Percentiles rank a stretch among this genome's conserved stretches.
Conservation (phyloP, 1,140 invertebrate genomes). For the Cheumatopsyche charites region DNA sequence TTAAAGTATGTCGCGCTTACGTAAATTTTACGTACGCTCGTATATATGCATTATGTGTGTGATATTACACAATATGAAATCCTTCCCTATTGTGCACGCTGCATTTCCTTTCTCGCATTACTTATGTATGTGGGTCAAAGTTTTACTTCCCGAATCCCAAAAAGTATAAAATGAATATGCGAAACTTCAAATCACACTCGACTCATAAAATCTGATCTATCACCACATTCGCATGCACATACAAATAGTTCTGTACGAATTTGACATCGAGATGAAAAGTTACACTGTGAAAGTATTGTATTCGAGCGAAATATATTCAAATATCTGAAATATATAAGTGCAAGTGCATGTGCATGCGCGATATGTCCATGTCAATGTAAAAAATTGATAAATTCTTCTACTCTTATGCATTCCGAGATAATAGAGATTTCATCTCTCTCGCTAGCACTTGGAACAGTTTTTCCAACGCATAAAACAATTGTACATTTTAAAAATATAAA, state of each 20-base stretch:
- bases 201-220: too few relatives aligned
- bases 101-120: constrained; percentile 10
- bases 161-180: background rate
- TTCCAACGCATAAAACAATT: constrained; percentile 18
- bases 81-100: constrained; percentile 12
- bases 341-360: background rate
- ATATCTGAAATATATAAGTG: background rate
- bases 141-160: background rate
- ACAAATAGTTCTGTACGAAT: too few relatives aligned
- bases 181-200: too few relatives aligned
- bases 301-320: background rate
- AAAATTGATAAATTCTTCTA: constrained; percentile 17
- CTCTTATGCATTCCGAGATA: constrained; percentile 17
- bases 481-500: constrained; percentile 24
- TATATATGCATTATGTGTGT: constrained; percentile 17
- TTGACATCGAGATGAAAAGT: too few relatives aligned
- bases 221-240: too few relatives aligned
- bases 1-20: background rate
- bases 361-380: background rate
- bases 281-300: too few relatives aligned
- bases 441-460: background rate
- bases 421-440: constrained; percentile 16
- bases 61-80: constrained; percentile 24
- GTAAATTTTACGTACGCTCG: background rate
- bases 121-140: constrained; percentile 6